Base-by-base conservation (phyloP, 1,140 invertebrate genomes). In the Anastrepha ludens region DNA sequence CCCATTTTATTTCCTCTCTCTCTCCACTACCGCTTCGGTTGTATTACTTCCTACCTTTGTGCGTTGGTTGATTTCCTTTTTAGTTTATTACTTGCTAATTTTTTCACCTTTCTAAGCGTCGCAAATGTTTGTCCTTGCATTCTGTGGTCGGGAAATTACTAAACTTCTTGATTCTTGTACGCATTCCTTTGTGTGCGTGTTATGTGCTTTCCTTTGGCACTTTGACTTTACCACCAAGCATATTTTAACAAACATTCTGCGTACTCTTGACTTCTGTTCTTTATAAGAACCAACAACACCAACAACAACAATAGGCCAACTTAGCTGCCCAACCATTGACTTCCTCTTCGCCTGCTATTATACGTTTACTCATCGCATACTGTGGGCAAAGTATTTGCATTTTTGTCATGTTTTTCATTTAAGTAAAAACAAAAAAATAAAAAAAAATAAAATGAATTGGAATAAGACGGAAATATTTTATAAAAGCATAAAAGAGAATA, bases 71-170 rank as follows among this genome's bases (percentile, higher is more conserved):
- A 15, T 47, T 17, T 15, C 41, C 3, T 7, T 70, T 47, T 11
- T 17, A 15, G 8, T 67, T 20, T 67, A 67, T 29, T 70, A 70
- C 39, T 47, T 55, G 29, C 29, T n/a, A 15, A 17, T n/a, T 13
- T 11, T 44, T 6, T 0, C 41, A 41, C 41, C 39, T 6, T 44
- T 47, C 13, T 67, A 67, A 41, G 39, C 13, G 67, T 41, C 39
- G n/a, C 74, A 81, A 81, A 81, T 81, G 44, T 81, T 81, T 55
- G 74, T 81, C 74, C 74, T 55, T 81, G 44, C 74, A 81, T 81
- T 50, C 47, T 81, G 47, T 13, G 67, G 67, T 39, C 44, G 41
- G 41, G 67, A 74, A 74, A 74, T 74, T 74, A 74, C 67, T 74
- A 8, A 81, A 50, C 47, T 55, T 55, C 74, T 81, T 81, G 41